Base-by-base conservation (phyloP, 2,888 invertebrate species). In the Entomobrya proxima region DNA sequence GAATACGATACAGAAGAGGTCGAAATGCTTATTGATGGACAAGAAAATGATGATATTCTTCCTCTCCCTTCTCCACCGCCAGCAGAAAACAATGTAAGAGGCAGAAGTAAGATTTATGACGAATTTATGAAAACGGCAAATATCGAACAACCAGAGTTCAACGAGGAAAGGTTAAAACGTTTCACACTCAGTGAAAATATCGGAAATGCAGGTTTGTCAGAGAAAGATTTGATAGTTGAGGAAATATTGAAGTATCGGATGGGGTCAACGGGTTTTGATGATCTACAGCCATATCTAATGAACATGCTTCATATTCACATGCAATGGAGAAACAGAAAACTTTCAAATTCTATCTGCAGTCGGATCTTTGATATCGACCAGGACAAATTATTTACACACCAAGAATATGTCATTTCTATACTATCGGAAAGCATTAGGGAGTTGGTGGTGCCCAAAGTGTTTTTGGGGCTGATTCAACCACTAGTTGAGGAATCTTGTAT, bases 361-460 rank as follows among this genome's bases (percentile, higher is more conserved):
- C 47, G n/a, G 0, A 5, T 64, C 15, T 76, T 76, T 52, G 76
- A 83, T 18, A 9, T 83, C 9, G 82, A 83, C 27, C 15, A 13
- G 4, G 82, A 83, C 52, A 37, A 18, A 13, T 0, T 64, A 18
- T 64, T 75, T 55, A 67, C 82, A 1, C 24, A 52, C 13, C 44
- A 75, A 21, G 82, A 83, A 24, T 83, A 83, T 27, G 82, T 52
- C 0, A 76, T 83, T 50, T 13, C 82, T 1, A 15, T 83, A 18
- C 52, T 50, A 0, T 75, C 82, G 0, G 40, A 83, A 13, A 27
- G 15, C 3, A 24, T 83, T 13, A 58, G 75, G 13, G 67, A 61
- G 0, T 9, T 76, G 9, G 52, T 76, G 15, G 21, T 37, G 2
- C 76, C 64, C 18, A 83, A 67, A 18, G 67, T 67, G 11, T 83